Percentiles rank a stretch among this genome's conserved stretches.
Evolutionary conservation across 2,888 invertebrate genomes (phyloP).

Genomic region (Rosalia funebris): DNA sequence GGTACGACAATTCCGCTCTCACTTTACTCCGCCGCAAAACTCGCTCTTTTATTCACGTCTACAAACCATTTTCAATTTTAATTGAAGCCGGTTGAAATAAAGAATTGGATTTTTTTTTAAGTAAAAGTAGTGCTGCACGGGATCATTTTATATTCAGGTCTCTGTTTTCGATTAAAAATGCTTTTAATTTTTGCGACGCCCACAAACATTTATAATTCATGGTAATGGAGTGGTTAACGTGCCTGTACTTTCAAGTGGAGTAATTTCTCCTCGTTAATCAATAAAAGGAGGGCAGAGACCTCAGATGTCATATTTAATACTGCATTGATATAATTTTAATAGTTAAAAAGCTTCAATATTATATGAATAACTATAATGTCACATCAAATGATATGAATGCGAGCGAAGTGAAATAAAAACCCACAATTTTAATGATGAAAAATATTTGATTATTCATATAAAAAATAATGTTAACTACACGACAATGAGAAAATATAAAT

Average conservation of each 20-base stretch:
- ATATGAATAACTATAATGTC: too few species aligned
- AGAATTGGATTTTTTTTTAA: conserved; percentile 24
- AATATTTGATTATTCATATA: too few species aligned
- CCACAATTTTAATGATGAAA: too few species aligned
- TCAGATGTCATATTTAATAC: too few species aligned
- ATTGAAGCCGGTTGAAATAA: conserved; percentile 24
- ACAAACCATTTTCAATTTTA: conserved; percentile 22
- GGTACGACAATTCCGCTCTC: conserved; percentile 30
- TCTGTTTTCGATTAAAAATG: conserved; percentile 44
- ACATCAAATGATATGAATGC: too few species aligned
- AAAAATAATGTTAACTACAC: too few species aligned
- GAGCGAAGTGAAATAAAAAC: too few species aligned
- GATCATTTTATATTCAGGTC: conserved; percentile 46
- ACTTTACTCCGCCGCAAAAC: conserved; percentile 9
- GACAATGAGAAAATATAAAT: too few species aligned
- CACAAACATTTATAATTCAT: conserved; percentile 18
- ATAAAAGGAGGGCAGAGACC: too few species aligned
- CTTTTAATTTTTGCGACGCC: conserved; percentile 38
- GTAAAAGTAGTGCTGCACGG: conserved; percentile 28
- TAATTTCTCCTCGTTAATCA: conserved; percentile 2
- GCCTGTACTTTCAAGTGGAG: conserved; percentile 15
- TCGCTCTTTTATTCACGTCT: conserved; percentile 22
- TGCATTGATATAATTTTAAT: too few species aligned
- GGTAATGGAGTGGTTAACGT: conserved; percentile 32
- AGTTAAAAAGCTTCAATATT: too few species aligned